phyloP scores from a whole-genome alignment of 2,113 vertebrate genomes.

The Piaya cayana region DNA sequence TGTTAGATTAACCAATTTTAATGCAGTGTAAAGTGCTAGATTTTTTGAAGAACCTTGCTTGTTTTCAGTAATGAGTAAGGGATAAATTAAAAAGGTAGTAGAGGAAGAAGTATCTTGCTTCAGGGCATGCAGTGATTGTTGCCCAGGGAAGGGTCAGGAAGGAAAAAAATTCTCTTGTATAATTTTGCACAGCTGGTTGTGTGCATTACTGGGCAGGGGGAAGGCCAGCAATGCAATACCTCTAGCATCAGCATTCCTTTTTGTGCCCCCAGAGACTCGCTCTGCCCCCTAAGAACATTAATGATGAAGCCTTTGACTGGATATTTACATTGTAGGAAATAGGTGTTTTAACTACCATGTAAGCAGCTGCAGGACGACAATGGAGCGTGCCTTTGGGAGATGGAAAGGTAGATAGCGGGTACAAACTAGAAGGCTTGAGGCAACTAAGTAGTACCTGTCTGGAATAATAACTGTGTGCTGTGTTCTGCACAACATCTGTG shows the following conservation, averaged over 20 bases:
- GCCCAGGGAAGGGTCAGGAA: background rate
- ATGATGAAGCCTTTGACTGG: background rate
- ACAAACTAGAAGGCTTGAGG: background rate
- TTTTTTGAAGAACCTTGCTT: background rate
- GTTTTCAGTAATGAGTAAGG: background rate
- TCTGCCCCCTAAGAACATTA: background rate
- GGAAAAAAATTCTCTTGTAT: background rate
- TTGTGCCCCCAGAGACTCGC: background rate
- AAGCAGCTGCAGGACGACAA: background rate
- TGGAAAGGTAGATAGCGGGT: background rate
- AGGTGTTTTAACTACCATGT: background rate
- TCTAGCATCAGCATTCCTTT: background rate
- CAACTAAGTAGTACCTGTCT: background rate
- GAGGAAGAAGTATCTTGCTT: background rate
- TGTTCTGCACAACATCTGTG: background rate
- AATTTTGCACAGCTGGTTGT: background rate
- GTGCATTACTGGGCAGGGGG: background rate
- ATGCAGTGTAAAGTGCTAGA: background rate
- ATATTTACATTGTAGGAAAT: background rate
- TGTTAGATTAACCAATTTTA: background rate
- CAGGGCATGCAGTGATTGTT: background rate
- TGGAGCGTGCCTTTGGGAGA: background rate
- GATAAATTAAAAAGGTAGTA: background rate
- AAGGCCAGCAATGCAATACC: background rate
- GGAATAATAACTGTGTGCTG: background rate